Base-by-base conservation (phyloP, 1,140 invertebrate genomes). In the Drosophila micromelanica region DNA sequence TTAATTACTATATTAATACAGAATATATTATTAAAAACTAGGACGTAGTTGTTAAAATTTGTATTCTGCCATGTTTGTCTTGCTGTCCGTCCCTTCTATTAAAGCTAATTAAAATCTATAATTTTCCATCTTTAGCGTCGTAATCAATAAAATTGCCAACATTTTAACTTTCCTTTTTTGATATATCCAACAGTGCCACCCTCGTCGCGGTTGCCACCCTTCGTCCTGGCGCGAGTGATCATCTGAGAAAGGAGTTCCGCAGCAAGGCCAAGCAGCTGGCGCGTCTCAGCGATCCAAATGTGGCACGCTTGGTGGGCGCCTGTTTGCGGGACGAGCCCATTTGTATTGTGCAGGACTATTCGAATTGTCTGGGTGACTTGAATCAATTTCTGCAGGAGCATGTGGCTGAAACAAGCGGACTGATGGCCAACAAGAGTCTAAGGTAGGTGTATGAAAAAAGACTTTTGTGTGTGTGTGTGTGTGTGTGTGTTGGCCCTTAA, bases 161-260 rank as follows among this genome's bases (percentile, higher is more conserved):
- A 2, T 2, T 17, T 17, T 17, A 1, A 17, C 17, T 17, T 12
- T 15, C n/a, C 11, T 43, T 3, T 30, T 30, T 23, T 27, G 17
- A 52, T 54, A 1, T 37, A 38, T 27, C 5, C 59, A 32, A 1
- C 71, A 94, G 93, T 56, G 93, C 92, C 64, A 94, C 95, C 60
- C 93, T 96, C n/a, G 96, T 97, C 35, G 95, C 96, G 17, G 96
- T 97, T 30, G 96, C 96, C 85, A 95, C 95, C 13, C 91, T 97
- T 13, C 93, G 94, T 45, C 93, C 94, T 12, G 94, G 94, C 8
- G 94, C 94, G 6, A 93, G 94, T 13, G 94, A 95, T 80, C 84
- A 93, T 68, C 93, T 95, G 43, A 94, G 94, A 80, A 92, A 93
- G 74, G 94, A 95, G 76, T 95, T 96, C 91, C 92, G 93, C 80